Evolutionary conservation across 1,140 invertebrate genomes (phyloP).

Genomic region (Wiebesia pumilae): DNA sequence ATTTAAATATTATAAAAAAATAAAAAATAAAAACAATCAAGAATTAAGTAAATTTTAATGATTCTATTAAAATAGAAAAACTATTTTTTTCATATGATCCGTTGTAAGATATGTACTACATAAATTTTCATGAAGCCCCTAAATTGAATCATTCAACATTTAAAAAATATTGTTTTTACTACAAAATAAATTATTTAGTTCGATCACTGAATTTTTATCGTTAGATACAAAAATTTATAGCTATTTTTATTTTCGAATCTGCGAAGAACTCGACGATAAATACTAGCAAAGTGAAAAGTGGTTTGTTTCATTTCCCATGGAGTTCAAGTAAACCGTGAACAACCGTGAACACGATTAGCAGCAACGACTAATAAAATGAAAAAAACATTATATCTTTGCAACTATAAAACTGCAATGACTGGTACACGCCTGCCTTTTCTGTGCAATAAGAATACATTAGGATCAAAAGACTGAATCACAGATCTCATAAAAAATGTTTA

Average conservation of each 20-base stretch:
- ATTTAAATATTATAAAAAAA: background rate
- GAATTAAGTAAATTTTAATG: background rate
- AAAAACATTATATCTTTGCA: conserved; percentile 11
- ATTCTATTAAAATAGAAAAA: too few relatives aligned
- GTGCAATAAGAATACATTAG: conserved; percentile 19
- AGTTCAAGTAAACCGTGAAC: background rate
- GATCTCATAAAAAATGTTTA: background rate
- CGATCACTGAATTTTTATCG: background rate
- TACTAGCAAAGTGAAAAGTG: background rate
- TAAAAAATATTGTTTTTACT: background rate
- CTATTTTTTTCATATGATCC: background rate
- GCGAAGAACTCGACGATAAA: background rate
- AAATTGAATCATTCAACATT: background rate
- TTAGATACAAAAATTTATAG: background rate
- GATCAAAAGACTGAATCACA: background rate
- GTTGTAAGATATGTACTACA: background rate
- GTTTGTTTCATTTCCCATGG: background rate
- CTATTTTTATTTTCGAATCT: background rate
- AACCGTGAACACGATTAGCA: background rate
- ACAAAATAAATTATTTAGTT: background rate
- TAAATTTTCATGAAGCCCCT: background rate
- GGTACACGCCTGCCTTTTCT: background rate
- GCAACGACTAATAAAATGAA: conserved; percentile 17
- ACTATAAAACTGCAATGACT: conserved; percentile 15
- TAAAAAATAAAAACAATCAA: background rate